Percentiles rank a stretch among this genome's conserved stretches.
Evolutionary conservation across 2,888 invertebrate species (phyloP).

Genomic region (Drosophila subquinaria): DNA sequence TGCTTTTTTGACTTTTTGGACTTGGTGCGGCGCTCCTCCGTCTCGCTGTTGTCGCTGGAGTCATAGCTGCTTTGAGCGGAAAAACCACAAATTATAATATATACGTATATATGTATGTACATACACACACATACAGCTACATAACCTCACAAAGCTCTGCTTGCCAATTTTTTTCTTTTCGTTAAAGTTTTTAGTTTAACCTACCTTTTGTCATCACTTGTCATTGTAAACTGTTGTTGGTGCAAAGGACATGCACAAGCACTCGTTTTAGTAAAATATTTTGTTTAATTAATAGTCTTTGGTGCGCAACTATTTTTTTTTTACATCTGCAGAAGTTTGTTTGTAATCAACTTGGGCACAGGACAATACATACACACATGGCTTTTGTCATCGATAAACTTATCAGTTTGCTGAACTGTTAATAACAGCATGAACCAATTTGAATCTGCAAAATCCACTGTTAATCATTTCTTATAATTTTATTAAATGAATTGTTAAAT

Average conservation of each 20-base stretch:
- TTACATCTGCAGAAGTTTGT: slow-evolving; percentile 21
- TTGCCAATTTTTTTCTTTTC: slow-evolving; percentile 8
- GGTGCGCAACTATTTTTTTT: slow-evolving; percentile 15
- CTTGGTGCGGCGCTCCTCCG: slow-evolving; percentile 75
- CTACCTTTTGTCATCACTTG: slow-evolving; percentile 59
- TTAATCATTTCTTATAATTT: neutral
- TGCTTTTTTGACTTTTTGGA: slow-evolving; percentile 87
- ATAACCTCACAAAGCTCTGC: slow-evolving; percentile 54
- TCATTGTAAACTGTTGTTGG: slow-evolving; percentile 34
- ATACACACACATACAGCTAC: slow-evolving; percentile 29
- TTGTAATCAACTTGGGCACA: slow-evolving; percentile 15
- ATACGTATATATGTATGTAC: slow-evolving; percentile 31
- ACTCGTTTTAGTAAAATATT: slow-evolving; percentile 4
- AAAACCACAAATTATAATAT: slow-evolving; percentile 38
- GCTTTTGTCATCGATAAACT: neutral
- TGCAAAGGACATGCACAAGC: slow-evolving; percentile 11
- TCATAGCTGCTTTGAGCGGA: slow-evolving; percentile 67
- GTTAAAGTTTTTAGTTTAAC: neutral
- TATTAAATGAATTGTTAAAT: neutral
- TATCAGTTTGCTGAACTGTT: neutral
- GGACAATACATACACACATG: neutral
- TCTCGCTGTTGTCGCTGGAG: slow-evolving; percentile 74
- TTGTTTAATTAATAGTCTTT: slow-evolving; percentile 25
- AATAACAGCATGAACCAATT: neutral
- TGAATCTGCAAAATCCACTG: neutral